phyloP scores from a whole-genome alignment of 2,797 vertebrate genomes.

The Mus caroli region DNA sequence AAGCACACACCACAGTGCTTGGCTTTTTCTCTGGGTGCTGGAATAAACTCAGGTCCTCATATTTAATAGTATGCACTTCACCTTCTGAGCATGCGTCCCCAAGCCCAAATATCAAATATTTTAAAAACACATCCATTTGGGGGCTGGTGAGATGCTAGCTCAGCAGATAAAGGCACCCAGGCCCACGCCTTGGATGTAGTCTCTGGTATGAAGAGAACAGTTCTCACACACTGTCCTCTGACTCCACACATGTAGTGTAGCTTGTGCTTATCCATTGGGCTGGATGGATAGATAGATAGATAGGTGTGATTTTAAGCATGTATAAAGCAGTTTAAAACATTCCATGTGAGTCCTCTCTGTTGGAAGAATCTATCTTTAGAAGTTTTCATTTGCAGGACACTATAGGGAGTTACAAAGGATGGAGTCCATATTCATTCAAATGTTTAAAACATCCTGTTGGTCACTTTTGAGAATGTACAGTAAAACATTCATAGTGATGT shows the following conservation, averaged over 20 bases:
- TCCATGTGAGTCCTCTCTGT: not conserved
- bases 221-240: not conserved
- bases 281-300: too few species aligned
- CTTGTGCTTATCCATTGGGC: too few species aligned
- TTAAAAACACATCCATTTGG: not conserved
- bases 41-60: not conserved
- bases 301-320: not conserved
- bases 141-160: not conserved
- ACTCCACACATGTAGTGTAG: too few species aligned
- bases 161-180: not conserved
- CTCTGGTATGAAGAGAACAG: not conserved
- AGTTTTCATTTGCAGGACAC: constrained; percentile 48
- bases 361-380: constrained; percentile 25
- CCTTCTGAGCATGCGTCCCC: not conserved
- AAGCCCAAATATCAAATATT: not conserved
- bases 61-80: not conserved
- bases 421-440: not conserved
- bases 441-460: not conserved
- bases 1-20: too few species aligned
- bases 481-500: not conserved
- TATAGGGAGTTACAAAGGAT: constrained; percentile 31
- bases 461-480: constrained; percentile 25
- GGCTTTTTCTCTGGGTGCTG: not conserved
- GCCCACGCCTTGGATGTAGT: too few species aligned
- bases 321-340: not conserved